These are phyloP conservation scores for Carpatolechia fugitivella DNA, from an alignment of 2,888 invertebrate genomes.

Conservation along the genomic window DNA sequence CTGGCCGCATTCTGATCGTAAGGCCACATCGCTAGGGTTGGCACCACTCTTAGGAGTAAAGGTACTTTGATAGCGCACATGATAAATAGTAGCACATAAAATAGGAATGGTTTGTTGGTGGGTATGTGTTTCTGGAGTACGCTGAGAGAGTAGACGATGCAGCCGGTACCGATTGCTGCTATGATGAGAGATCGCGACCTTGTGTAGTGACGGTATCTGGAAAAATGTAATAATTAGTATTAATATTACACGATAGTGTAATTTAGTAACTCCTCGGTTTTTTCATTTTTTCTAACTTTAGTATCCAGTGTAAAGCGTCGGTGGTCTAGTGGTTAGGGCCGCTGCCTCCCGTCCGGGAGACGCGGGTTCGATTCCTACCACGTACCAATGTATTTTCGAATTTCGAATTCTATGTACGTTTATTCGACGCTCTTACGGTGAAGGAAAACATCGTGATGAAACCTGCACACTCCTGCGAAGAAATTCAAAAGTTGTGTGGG, in stretches of 20 bases:
- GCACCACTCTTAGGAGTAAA: conserved; percentile 41
- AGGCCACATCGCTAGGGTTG: conserved; percentile 51
- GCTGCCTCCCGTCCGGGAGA: no score
- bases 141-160: conserved; percentile 30
- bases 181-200: conserved; percentile 49
- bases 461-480: no score
- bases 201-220: conserved; percentile 65
- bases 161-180: conserved; percentile 35
- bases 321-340: no score
- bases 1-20: conserved; percentile 21
- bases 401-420: no score
- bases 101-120: conserved; percentile 32
- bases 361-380: no score
- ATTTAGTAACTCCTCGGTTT: background rate
- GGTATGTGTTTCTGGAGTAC: conserved; percentile 38
- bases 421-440: no score
- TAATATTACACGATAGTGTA: background rate
- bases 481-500: no score
- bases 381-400: no score
- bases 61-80: conserved; percentile 41
- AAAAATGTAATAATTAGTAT: conserved; percentile 23
- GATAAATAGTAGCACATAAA: conserved; percentile 39
- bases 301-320: no score
- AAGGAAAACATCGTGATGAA: no score
- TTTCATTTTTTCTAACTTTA: background rate